A percentile compares a stretch with the other conserved stretches of the same genome.
Conservation (phyloP, 1,140 invertebrate genomes). For the Polypedilum vanderplanki region DNA sequence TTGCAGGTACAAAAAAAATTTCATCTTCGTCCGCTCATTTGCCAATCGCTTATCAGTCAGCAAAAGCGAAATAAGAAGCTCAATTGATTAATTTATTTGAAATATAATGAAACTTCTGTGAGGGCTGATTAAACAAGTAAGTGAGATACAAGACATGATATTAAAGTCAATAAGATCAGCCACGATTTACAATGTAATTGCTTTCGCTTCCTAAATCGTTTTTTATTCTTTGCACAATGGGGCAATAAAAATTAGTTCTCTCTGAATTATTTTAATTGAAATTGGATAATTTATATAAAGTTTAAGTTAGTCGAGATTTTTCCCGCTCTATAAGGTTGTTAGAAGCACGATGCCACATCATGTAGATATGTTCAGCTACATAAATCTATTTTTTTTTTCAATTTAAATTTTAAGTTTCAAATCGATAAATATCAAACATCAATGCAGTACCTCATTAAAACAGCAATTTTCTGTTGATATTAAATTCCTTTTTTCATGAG, state of each 20-base stretch:
- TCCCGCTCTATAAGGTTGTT: neutral
- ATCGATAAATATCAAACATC: conserved; percentile 1
- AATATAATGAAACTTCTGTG: neutral
- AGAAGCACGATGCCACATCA: neutral
- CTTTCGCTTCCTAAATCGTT: conserved; percentile 24
- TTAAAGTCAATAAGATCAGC: conserved; percentile 19
- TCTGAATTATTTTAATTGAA: conserved; percentile 27
- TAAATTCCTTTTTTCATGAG: too few relatives aligned
- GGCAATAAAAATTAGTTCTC: conserved; percentile 25
- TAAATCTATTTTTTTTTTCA: neutral
- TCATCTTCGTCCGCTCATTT: too few relatives aligned
- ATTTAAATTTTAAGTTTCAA: too few relatives aligned
- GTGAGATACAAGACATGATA: neutral
- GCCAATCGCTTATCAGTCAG: too few relatives aligned
- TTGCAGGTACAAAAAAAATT: neutral
- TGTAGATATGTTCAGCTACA: neutral
- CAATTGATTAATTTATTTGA: conserved; percentile 7
- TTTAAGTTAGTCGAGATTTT: neutral
- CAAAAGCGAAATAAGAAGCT: neutral
- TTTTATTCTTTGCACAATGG: conserved; percentile 25
- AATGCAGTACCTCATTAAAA: neutral
- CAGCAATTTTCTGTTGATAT: neutral
- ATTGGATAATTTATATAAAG: conserved; percentile 26
- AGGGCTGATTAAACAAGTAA: neutral
- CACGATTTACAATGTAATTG: conserved; percentile 28